Evolutionary conservation across 2,888 invertebrate genomes (phyloP), one percentile per base, ranked within the genome.

Genomic region (Zaprionus bogoriensis): DNA sequence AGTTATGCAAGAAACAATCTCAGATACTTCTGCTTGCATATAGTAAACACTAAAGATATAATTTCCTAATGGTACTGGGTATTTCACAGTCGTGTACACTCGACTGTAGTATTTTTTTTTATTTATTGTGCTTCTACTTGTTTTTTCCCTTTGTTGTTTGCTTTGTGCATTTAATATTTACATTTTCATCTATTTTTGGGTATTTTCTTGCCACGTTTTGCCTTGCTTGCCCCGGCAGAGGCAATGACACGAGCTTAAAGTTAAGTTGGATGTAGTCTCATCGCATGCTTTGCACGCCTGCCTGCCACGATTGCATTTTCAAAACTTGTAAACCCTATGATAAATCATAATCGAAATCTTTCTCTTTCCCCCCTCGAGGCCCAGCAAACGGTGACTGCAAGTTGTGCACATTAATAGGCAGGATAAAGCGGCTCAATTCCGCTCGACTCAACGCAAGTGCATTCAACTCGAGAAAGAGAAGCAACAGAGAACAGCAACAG

Each of bases 131-230:
- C 14, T 14, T 36, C n/a, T 36, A 9, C 17, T 36, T 17, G 32
- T n/a, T n/a, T n/a, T n/a, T n/a, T n/a, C n/a, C n/a, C n/a, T n/a
- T n/a, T 36, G 32, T 17, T 54, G 36, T 32, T 28, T 61, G 44
- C 7, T 51, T 57, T 54, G 38, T 39, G 19, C 38, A 61, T 70
- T 70, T 61, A 41, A 58, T 57, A 58, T 71, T 71, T 46, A 28
- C 38, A 55, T 39, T 41, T 32, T 36, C 14, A 36, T 14, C 32
- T 36, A 36, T 36, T 36, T 36, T 36, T 36, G 32, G 32, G 4
- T 32, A 17, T 36, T 17, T 36, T 36, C n/a, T n/a, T n/a, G n/a
- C n/a, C n/a, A n/a, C n/a, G n/a, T n/a, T n/a, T n/a, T n/a, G n/a
- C n/a, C n/a, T 36, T 36, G 32, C 32, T 17, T 36, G 32, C 32